Conservation (phyloP, 2,888 invertebrate genomes). For the Epinotia ramella region DNA sequence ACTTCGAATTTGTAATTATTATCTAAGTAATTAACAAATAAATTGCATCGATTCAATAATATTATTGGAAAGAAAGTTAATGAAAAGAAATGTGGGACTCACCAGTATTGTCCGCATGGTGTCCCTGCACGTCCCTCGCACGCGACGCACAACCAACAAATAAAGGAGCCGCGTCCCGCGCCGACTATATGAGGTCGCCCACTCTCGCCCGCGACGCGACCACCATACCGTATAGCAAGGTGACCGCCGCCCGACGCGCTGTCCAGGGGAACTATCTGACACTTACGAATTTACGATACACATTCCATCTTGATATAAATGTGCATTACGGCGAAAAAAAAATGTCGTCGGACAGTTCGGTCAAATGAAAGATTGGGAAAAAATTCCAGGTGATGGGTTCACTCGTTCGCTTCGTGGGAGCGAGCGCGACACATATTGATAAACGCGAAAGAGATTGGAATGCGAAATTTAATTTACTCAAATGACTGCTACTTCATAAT, state of each 20-base stretch:
- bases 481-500: background rate
- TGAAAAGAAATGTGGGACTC: slow-evolving; percentile 56
- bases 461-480: slow-evolving; percentile 63
- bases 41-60: background rate
- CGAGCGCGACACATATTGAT: background rate
- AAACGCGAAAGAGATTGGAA: background rate
- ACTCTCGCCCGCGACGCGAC: slow-evolving; percentile 81
- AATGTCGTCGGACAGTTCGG: too few species aligned
- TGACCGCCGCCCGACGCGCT: slow-evolving; percentile 70
- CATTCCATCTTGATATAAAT: background rate
- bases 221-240: slow-evolving; percentile 82
- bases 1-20: too few species aligned
- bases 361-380: too few species aligned
- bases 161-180: slow-evolving; percentile 81
- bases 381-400: too few species aligned
- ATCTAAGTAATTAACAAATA: background rate
- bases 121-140: slow-evolving; percentile 80
- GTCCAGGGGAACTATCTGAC: background rate
- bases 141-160: slow-evolving; percentile 80
- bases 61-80: slow-evolving; percentile 14
- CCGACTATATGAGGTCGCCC: slow-evolving; percentile 83
- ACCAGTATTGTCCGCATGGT: slow-evolving; percentile 81
- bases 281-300: background rate
- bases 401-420: background rate
- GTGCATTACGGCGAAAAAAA: background rate